These are phyloP conservation scores for Anadara kagoshimensis DNA, from an alignment of 1,140 invertebrate genomes.

Conservation along the genomic window DNA sequence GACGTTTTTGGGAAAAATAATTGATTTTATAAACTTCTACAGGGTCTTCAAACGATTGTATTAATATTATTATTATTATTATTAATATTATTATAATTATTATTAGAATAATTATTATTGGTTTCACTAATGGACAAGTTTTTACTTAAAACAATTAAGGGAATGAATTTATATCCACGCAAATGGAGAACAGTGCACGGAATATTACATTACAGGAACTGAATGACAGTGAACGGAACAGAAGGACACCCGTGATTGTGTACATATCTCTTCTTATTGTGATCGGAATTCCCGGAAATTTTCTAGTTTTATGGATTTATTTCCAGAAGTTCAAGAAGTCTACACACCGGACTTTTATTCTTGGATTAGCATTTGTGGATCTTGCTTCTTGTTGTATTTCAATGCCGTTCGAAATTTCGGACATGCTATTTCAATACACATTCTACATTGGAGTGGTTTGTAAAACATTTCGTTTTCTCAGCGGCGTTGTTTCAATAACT, in stretches of 20 bases:
- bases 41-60: too few relatives aligned
- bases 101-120: too few relatives aligned
- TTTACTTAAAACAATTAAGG: too few relatives aligned
- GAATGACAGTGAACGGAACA: conserved; percentile 39
- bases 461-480: conserved; percentile 39
- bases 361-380: conserved; percentile 51
- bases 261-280: conserved; percentile 45
- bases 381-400: conserved; percentile 44
- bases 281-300: conserved; percentile 50
- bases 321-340: conserved; percentile 34
- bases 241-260: conserved; percentile 38
- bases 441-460: conserved; percentile 43
- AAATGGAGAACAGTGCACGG: too few relatives aligned
- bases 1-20: too few relatives aligned
- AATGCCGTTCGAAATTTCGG: conserved; percentile 56
- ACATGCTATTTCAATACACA: conserved; percentile 48
- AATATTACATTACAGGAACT: conserved; percentile 30
- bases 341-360: conserved; percentile 51
- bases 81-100: too few relatives aligned
- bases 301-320: conserved; percentile 46
- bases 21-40: too few relatives aligned
- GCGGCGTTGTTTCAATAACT: conserved; percentile 41
- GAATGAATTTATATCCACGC: too few relatives aligned
- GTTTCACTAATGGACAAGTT: too few relatives aligned
- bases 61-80: too few relatives aligned